A percentile compares a stretch with the other conserved stretches of the same genome.
Conservation (phyloP, 2,888 invertebrate species). For the Conchocele bisecta region DNA sequence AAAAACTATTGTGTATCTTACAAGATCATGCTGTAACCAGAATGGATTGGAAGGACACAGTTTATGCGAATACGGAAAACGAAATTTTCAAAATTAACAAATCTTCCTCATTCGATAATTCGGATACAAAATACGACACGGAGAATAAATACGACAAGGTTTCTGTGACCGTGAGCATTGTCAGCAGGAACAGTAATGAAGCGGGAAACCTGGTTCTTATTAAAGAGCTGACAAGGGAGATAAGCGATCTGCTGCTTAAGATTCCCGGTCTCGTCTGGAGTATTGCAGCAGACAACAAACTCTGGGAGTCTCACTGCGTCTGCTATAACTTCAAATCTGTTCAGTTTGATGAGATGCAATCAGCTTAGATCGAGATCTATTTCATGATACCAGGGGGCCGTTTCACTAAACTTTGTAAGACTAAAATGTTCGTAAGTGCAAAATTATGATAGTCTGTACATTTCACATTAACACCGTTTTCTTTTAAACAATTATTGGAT, state of each 20-base stretch:
- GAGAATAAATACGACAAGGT: constrained; percentile 29
- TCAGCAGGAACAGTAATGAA: constrained; percentile 32
- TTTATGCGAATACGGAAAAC: constrained; percentile 69
- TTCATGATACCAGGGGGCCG: too few relatives aligned
- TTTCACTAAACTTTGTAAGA: too few relatives aligned
- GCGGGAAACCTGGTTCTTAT: constrained; percentile 54
- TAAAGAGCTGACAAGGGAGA: constrained; percentile 64
- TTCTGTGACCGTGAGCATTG: constrained; percentile 34
- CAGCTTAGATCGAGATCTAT: too few relatives aligned
- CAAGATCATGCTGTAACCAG: constrained; percentile 72
- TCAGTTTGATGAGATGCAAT: constrained; percentile 45
- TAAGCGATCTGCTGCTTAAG: constrained; percentile 61
- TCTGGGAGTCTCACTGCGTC: constrained; percentile 55
- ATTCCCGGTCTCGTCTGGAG: constrained; percentile 71
- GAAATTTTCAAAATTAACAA: constrained; percentile 63
- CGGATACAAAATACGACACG: constrained; percentile 7
- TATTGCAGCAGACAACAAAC: constrained; percentile 46
- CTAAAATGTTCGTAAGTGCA: too few relatives aligned
- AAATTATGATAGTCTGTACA: too few relatives aligned
- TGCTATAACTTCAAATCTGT: constrained; percentile 38
- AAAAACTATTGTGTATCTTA: constrained; percentile 63
- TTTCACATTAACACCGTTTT: too few relatives aligned
- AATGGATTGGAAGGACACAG: constrained; percentile 76
- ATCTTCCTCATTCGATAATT: constrained; percentile 14
- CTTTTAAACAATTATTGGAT: too few relatives aligned